These are phyloP conservation scores for Coleophora deauratella DNA, from an alignment of 2,888 invertebrate genomes.

Conservation along the genomic window DNA sequence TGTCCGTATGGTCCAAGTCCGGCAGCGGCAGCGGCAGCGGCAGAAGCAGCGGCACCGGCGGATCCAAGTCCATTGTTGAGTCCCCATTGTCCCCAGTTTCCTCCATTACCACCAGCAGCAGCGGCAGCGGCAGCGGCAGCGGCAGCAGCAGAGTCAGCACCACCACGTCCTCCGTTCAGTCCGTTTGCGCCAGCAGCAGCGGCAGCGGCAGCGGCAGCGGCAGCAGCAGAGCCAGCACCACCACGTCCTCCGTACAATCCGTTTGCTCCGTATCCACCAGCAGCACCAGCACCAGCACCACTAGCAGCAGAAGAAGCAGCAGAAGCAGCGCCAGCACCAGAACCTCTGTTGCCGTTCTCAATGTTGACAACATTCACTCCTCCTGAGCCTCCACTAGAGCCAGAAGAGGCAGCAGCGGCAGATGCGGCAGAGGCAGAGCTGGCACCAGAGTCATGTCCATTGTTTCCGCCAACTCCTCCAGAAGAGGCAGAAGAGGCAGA, in stretches of 20 bases:
- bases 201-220: neutral
- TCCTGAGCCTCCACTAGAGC: conserved; percentile 4
- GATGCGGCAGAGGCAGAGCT: conserved; percentile 12
- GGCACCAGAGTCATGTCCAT: too few relatives aligned
- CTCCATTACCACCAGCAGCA: neutral
- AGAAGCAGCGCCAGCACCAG: too few relatives aligned
- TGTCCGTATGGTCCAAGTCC: conserved; percentile 4
- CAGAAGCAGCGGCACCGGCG: neutral
- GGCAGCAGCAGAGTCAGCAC: neutral
- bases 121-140: neutral
- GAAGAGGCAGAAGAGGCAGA: too few relatives aligned
- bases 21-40: neutral
- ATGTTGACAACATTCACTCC: too few relatives aligned
- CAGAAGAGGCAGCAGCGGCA: conserved; percentile 10
- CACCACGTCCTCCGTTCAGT: too few relatives aligned
- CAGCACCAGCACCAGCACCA: neutral
- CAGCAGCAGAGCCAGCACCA: neutral
- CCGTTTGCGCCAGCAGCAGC: too few relatives aligned
- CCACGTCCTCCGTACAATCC: neutral
- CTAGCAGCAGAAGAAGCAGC: neutral
- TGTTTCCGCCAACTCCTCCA: too few relatives aligned
- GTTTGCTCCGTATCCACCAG: conserved; percentile 11
- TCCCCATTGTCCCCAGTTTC: too few relatives aligned
- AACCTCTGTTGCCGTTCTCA: too few relatives aligned
- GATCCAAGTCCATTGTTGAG: neutral